Evolutionary conservation across 2,797 vertebrate species (phyloP), one percentile per base, ranked within the genome.

Genomic region (Furcifer pardalis): DNA sequence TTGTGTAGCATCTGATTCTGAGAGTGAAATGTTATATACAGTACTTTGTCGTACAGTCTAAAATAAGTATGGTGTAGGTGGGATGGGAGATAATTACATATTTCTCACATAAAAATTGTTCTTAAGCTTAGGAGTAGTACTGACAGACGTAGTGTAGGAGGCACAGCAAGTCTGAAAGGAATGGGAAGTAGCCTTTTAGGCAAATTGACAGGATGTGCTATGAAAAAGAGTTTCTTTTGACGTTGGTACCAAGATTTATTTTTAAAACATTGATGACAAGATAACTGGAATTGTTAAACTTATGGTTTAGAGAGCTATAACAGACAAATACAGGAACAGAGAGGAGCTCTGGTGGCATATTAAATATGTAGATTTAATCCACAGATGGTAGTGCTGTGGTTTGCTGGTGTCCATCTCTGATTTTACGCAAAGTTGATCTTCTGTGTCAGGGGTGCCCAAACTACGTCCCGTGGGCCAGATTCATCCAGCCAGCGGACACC

Each of bases 221-320:
- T 87, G 71, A 15, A 35, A 65, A 80, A 74, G 79, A 44, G 84
- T 30, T 77, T 42, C 25, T 37, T 32, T 30, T 21, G 75, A 74
- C 81, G 40, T 56, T 85, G 44, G 46, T 19, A 21, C 27, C 3
- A 44, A 25, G 77, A 4, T 0, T 0, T 65, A 59, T 59, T 56
- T 68, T 56, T 68, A 37, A 77, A 76, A 81, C 8, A 32, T 12
- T 73, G 60, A 82, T 88, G 78, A 86, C 81, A 76, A 66, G 32
- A 46, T 68, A 66, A 3, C 59, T 89, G 6, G 4, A 8, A 2
- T 82, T 84, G 84, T 87, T 35, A 27, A 65, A 40, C 17, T 2
- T 10, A 2, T 19, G 15, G 42, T 17, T 66, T 46, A 30, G 35
- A 68, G 73, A 83, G 32, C 42, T 30, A 56, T 56, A n/a, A n/a